Percentiles rank a stretch among this genome's conserved stretches.
Evolutionary conservation across 2,888 invertebrate species (phyloP).

Genomic region (Megaustenia siamemsis): DNA sequence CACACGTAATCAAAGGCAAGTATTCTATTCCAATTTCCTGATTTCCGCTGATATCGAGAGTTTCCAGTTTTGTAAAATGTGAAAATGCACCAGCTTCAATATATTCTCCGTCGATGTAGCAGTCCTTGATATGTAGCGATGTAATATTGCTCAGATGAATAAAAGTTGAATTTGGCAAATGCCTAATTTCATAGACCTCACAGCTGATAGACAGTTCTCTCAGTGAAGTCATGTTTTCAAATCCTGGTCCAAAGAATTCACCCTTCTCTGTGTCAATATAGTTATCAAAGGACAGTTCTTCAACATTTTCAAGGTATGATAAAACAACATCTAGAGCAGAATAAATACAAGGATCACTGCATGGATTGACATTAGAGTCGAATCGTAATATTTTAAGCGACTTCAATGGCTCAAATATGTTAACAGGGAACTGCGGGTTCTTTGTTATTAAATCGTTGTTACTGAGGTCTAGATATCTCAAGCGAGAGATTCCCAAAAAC

Average conservation of each 20-base stretch:
- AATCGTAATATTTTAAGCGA: neutral
- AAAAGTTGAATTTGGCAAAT: neutral
- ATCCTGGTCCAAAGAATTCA: neutral
- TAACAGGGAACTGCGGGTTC: neutral
- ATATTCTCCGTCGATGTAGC: neutral
- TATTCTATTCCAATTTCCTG: neutral
- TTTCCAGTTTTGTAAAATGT: neutral
- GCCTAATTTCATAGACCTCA: neutral
- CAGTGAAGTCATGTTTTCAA: slow-evolving; percentile 19
- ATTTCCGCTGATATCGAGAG: slow-evolving; percentile 3
- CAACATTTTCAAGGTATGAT: neutral
- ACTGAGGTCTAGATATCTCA: neutral
- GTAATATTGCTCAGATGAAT: neutral
- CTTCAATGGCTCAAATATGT: neutral
- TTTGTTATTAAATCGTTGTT: neutral
- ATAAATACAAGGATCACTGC: neutral
- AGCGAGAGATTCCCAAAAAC: neutral
- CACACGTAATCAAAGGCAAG: neutral
- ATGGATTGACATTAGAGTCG: neutral
- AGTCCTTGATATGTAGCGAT: neutral
- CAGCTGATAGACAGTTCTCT: neutral
- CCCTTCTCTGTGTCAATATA: neutral
- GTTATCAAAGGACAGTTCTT: neutral
- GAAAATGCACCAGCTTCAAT: neutral
- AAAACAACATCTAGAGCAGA: neutral